Percentiles rank a stretch among this genome's conserved stretches.
Conservation (phyloP, 2,797 vertebrate species). For the Pyrocephalus nanus region DNA sequence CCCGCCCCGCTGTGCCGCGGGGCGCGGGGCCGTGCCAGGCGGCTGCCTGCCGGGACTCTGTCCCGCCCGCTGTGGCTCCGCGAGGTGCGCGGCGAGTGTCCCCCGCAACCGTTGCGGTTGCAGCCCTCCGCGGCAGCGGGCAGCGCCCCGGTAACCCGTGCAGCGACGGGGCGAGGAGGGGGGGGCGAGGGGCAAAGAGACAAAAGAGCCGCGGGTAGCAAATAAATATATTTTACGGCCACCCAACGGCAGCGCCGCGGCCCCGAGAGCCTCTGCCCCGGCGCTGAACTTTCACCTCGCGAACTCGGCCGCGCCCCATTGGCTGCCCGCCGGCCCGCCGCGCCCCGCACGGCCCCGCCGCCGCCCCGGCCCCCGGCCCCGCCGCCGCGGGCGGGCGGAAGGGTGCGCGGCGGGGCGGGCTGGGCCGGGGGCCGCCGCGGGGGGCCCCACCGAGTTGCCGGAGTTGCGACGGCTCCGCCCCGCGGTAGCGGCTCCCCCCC, state of each 20-base stretch:
- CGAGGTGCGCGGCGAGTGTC: neutral
- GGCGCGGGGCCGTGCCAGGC: neutral
- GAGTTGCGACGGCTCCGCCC: neutral
- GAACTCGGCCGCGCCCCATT: slow-evolving; percentile 67
- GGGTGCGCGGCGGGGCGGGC: neutral
- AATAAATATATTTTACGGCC: slow-evolving; percentile 74
- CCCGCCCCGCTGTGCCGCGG: neutral
- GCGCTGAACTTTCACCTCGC: slow-evolving; percentile 80
- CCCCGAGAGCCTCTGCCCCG: slow-evolving; percentile 64
- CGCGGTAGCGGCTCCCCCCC: neutral
- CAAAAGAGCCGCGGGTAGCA: slow-evolving; percentile 58
- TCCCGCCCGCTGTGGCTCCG: neutral
- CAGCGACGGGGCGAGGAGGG: neutral
- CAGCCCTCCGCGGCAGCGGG: neutral
- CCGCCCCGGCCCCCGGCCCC: neutral
- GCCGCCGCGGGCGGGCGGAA: neutral
- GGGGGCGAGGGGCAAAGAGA: neutral
- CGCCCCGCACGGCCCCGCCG: neutral
- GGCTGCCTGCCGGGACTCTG: neutral
- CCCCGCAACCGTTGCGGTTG: slow-evolving; percentile 10
- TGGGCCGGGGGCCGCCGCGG: neutral
- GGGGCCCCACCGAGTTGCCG: neutral
- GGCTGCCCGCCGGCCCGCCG: slow-evolving; percentile 36
- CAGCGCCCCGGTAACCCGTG: neutral
- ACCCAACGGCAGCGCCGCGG: slow-evolving; percentile 69